Percentiles rank a stretch among this genome's conserved stretches.
phyloP scores from a whole-genome alignment of 2,888 invertebrate genomes.

The Diplazon laetatorius region DNA sequence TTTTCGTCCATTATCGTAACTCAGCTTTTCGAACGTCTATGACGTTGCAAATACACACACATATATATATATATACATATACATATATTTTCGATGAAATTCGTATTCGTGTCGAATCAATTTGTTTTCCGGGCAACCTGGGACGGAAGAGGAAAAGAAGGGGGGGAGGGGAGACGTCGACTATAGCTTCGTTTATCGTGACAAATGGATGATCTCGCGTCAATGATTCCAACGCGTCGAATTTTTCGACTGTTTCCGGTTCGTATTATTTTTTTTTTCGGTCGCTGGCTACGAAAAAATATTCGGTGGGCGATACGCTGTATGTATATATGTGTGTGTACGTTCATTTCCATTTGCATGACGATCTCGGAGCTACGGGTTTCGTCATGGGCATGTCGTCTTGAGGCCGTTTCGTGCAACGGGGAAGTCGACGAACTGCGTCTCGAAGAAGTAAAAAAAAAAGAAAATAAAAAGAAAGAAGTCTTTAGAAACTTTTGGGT shows the following conservation, averaged over 20 bases:
- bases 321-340: neutral
- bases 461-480: conserved; percentile 5
- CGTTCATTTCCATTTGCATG: too few relatives aligned
- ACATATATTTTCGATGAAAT: too few relatives aligned
- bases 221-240: neutral
- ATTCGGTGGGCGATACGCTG: neutral
- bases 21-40: neutral
- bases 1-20: conserved; percentile 28
- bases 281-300: neutral
- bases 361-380: conserved; percentile 6
- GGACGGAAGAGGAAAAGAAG: too few relatives aligned
- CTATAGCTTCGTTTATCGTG: neutral
- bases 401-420: neutral
- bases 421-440: conserved; percentile 8
- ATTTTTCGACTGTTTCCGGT: neutral
- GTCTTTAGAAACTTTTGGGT: conserved; percentile 7
- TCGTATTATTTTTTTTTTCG: conserved; percentile 14
- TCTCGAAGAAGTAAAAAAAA: neutral
- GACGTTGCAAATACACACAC: too few relatives aligned
- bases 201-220: conserved; percentile 28
- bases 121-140: conserved; percentile 2
- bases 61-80: too few relatives aligned
- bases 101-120: conserved; percentile 56
- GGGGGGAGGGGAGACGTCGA: neutral
- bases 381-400: conserved; percentile 15